Base-by-base conservation (phyloP, 1,140 invertebrate species). In the Wasmannia auropunctata region DNA sequence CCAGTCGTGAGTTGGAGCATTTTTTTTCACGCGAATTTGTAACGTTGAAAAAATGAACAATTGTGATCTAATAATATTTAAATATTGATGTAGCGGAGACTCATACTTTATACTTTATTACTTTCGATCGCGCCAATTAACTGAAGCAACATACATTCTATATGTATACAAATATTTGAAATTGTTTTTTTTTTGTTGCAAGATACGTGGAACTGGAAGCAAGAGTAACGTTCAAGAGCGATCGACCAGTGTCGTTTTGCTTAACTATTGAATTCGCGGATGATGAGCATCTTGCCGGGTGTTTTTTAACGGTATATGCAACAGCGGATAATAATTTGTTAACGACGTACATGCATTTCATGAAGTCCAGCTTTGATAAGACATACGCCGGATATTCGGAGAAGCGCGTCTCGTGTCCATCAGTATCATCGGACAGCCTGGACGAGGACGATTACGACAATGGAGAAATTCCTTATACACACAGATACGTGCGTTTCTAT, bases 301-400 rank as follows among this genome's bases (percentile, higher is more conserved):
- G 76, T 25, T 22, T 22, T n/a, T 58, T 88, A 31, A 60, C 3
- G 3, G 28, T 89, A 16, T 28, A 89, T 10, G 86, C 81, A 3
- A 86, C 72, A 8, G 76, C 88, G 22, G 89, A 91, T 37, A 87
- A 91, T 37, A 51, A 51, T 83, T 67, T 90, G 16, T 40, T 91
- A 28, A 91, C 88, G 0, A 90, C 85, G 5, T 63, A 91, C 6
- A 25, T 43, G 0, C 60, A 85, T 51, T 0, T 49, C 0, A 74
- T 58, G 2, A 72, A 58, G 4, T 19, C 6, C 16, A 4, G 8
- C 34, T 51, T 60, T n/a, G 10, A 54, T 3, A 10, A 63, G 14
- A 86, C 14, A 28, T 14, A 14, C 11, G 19, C 28, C 1, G 11
- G 0, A 4, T 65, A 10, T 22, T n/a, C 22, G 0, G 60, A 86